A percentile compares a stretch with the other conserved stretches of the same genome.
These are phyloP conservation scores for Pilophorus perplexus DNA, from an alignment of 2,888 invertebrate species.

Conservation along the genomic window DNA sequence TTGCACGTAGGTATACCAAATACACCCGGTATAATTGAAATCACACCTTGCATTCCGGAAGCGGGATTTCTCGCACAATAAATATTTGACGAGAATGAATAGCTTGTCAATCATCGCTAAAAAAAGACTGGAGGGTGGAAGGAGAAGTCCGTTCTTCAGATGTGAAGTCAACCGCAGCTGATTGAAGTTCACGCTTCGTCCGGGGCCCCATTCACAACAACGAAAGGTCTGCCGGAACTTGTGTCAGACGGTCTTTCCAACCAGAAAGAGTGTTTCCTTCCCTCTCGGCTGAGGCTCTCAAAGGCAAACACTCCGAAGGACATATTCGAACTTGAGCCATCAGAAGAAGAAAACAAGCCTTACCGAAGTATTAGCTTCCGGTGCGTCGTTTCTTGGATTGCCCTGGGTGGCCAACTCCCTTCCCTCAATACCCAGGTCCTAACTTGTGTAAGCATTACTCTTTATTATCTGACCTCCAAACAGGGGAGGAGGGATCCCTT, in stretches of 20 bases:
- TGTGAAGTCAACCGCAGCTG: too few relatives aligned
- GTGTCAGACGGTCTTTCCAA: constrained; percentile 11
- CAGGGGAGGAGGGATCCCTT: constrained; percentile 34
- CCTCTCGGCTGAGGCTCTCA: background rate
- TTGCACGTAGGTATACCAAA: too few relatives aligned
- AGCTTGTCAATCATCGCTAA: too few relatives aligned
- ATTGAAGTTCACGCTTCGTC: too few relatives aligned
- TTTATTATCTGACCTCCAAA: constrained; percentile 41
- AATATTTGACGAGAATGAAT: too few relatives aligned
- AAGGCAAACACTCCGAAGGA: constrained; percentile 29
- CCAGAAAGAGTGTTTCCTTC: background rate
- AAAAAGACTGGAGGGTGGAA: too few relatives aligned
- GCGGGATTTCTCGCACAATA: too few relatives aligned
- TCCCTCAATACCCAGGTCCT: background rate
- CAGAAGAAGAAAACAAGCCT: constrained; percentile 36
- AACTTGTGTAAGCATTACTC: constrained; percentile 38
- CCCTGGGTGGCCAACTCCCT: background rate
- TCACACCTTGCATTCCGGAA: too few relatives aligned
- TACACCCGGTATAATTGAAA: too few relatives aligned
- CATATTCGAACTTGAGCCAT: constrained; percentile 38
- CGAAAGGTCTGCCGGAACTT: too few relatives aligned
- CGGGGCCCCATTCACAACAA: too few relatives aligned
- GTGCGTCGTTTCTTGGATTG: background rate
- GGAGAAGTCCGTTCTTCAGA: too few relatives aligned
- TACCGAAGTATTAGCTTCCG: constrained; percentile 22